phyloP scores from a whole-genome alignment of 53 echinoderm and acorn worm genomes.

The Stichopus horrens region DNA sequence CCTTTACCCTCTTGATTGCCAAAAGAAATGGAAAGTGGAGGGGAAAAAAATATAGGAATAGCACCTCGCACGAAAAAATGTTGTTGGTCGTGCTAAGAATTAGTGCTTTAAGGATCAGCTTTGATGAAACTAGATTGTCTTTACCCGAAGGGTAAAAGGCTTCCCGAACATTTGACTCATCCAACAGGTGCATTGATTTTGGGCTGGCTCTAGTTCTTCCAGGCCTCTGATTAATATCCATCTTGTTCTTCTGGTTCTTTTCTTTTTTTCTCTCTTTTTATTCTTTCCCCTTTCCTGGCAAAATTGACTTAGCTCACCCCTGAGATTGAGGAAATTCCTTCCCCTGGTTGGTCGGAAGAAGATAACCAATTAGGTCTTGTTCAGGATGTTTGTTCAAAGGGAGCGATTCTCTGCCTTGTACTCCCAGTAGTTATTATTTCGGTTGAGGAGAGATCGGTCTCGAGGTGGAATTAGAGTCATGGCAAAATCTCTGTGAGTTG shows the following conservation, averaged over 20 bases:
- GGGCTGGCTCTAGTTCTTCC: conserved; percentile 14
- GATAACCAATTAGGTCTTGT: conserved; percentile 35
- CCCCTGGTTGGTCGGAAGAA: conserved; percentile 26
- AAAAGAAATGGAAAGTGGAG: too few species aligned
- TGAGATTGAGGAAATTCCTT: not conserved
- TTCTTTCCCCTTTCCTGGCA: not conserved
- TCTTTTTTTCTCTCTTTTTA: not conserved
- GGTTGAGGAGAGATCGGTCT: not conserved
- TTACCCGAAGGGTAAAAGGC: conserved; percentile 33
- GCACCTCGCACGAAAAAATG: not conserved
- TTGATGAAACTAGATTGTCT: conserved; percentile 36
- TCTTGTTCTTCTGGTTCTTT: conserved; percentile 9
- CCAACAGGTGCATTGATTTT: conserved; percentile 43
- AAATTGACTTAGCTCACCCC: conserved; percentile 41
- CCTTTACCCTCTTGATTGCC: too few species aligned
- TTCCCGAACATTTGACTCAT: conserved; percentile 40
- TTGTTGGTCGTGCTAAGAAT: not conserved
- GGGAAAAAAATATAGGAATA: not conserved
- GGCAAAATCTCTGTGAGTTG: not conserved
- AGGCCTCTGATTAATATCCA: conserved; percentile 43
- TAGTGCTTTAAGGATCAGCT: conserved; percentile 28
- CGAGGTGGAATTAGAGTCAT: not conserved
- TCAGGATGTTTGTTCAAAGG: conserved; percentile 21
- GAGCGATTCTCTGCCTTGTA: not conserved
- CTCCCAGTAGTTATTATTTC: conserved; percentile 14